These are phyloP conservation scores for Encarsia formosa DNA, from an alignment of 2,888 invertebrate genomes.

Conservation along the genomic window DNA sequence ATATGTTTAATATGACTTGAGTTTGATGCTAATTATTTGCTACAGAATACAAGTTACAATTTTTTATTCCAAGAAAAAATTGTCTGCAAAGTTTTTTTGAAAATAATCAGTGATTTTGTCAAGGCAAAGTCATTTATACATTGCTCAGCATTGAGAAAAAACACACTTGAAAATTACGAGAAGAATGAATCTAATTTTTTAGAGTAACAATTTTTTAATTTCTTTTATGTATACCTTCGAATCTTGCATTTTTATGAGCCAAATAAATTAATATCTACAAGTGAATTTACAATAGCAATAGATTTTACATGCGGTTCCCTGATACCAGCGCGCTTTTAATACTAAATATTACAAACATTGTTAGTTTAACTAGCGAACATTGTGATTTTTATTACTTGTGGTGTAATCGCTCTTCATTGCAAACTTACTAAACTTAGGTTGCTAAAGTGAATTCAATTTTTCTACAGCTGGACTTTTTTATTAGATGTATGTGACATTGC, in stretches of 20 bases:
- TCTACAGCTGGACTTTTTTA: constrained; percentile 20
- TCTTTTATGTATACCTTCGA: constrained; percentile 10
- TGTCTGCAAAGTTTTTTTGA: constrained; percentile 2
- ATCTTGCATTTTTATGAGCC: constrained; percentile 7
- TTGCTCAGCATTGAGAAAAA: constrained; percentile 17
- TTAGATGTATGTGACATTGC: constrained; percentile 29
- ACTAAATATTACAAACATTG: constrained; percentile 47
- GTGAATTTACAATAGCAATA: constrained; percentile 21
- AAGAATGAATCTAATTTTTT: constrained; percentile 15
- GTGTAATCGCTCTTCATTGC: constrained; percentile 37
- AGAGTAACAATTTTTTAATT: constrained; percentile 14
- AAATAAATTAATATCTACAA: constrained; percentile 23
- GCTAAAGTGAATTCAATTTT: constrained; percentile 34
- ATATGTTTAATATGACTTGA: constrained; percentile 4
- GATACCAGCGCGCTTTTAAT: constrained; percentile 46
- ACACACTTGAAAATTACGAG: constrained; percentile 8
- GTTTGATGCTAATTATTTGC: constrained; percentile 16
- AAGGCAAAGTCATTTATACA: constrained; percentile 16
- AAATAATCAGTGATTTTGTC: constrained; percentile 4
- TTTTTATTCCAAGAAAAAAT: constrained; percentile 17
- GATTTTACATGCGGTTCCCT: constrained; percentile 39
- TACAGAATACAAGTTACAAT: constrained; percentile 13
- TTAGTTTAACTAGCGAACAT: constrained; percentile 47
- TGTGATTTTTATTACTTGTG: constrained; percentile 37
- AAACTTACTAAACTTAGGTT: constrained; percentile 41